Percentiles rank a stretch among this genome's conserved stretches.
Evolutionary conservation across 2,888 invertebrate species (phyloP).

Genomic region (Entomobrya multifasciata): DNA sequence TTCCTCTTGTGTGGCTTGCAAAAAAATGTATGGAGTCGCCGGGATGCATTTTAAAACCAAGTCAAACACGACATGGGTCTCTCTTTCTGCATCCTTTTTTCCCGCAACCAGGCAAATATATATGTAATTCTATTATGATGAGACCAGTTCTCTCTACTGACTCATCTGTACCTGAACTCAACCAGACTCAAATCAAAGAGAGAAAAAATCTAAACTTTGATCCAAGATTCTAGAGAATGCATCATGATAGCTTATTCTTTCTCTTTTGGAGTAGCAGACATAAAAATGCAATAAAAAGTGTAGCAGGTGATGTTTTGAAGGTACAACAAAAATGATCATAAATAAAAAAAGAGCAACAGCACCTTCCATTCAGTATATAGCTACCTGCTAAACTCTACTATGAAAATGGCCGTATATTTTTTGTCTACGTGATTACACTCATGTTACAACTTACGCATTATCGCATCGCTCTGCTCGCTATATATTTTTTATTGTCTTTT

Average conservation of each 20-base stretch:
- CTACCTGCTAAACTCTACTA: background rate
- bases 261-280: conserved; percentile 7
- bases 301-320: conserved; percentile 13
- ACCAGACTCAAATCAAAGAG: conserved; percentile 13
- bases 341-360: conserved; percentile 17
- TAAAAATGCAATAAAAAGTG: conserved; percentile 24
- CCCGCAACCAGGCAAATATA: too few species aligned
- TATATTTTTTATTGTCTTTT: background rate
- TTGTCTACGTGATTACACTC: too few species aligned
- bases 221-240: too few species aligned
- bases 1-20: conserved; percentile 17
- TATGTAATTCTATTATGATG: background rate
- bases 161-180: conserved; percentile 10
- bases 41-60: conserved; percentile 29
- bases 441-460: too few species aligned
- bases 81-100: background rate
- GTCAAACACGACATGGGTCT: conserved; percentile 20
- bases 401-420: background rate
- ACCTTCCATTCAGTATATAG: background rate
- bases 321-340: conserved; percentile 29
- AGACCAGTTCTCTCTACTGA: conserved; percentile 6
- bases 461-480: conserved; percentile 6
- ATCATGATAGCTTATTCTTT: background rate
- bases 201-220: background rate
- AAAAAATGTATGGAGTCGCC: background rate